These are phyloP conservation scores for Muschampia plurimacula DNA, from an alignment of 2,888 invertebrate genomes.

Conservation along the genomic window DNA sequence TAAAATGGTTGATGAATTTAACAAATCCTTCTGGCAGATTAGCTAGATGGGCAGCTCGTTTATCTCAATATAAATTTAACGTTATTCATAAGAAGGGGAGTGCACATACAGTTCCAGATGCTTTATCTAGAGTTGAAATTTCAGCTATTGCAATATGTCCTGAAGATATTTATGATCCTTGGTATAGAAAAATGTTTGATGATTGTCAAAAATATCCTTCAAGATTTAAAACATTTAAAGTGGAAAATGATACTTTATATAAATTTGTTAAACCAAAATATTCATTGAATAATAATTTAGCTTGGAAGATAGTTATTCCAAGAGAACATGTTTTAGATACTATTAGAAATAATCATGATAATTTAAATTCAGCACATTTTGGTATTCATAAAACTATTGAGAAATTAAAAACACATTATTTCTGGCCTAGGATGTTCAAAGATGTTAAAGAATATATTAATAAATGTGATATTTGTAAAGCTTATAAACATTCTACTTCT, in stretches of 20 bases:
- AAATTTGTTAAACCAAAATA: constrained; percentile 12
- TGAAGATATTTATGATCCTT: not conserved
- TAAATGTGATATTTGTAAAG: constrained; percentile 15
- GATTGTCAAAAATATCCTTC: constrained; percentile 10
- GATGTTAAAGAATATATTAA: constrained; percentile 22
- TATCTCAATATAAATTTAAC: constrained; percentile 19
- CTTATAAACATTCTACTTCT: constrained; percentile 16
- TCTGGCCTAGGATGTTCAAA: constrained; percentile 10
- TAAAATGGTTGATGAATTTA: constrained; percentile 27
- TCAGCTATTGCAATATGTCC: not conserved
- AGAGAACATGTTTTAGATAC: constrained; percentile 22
- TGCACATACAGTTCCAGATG: constrained; percentile 21
- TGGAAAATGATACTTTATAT: constrained; percentile 6
- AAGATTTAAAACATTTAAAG: not conserved
- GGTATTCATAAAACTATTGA: constrained; percentile 18
- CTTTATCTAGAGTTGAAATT: constrained; percentile 25
- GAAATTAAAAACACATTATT: constrained; percentile 3
- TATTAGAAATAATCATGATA: constrained; percentile 17
- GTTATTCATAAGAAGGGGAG: constrained; percentile 26
- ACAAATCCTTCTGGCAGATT: constrained; percentile 27
- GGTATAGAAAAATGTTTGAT: constrained; percentile 9
- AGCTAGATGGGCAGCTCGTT: constrained; percentile 27
- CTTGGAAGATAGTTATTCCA: constrained; percentile 14
- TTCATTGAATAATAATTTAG: constrained; percentile 7
- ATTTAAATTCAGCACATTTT: constrained; percentile 11